Percentiles rank a stretch among this genome's conserved stretches.
These are phyloP conservation scores for Pandemis corylana DNA, from an alignment of 2,888 invertebrate species.

Conservation along the genomic window DNA sequence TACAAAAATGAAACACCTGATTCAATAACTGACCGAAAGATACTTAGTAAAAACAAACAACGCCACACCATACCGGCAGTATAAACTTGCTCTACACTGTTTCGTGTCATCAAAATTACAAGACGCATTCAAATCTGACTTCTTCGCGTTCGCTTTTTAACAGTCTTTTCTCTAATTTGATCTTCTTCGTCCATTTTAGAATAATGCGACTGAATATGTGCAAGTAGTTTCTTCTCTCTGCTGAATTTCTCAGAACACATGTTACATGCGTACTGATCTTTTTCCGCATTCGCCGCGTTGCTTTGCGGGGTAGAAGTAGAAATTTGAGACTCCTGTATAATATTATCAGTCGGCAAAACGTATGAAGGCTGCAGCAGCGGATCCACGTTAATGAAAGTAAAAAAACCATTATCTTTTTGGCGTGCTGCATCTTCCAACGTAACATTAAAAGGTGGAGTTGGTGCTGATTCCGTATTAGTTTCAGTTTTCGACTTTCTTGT, in stretches of 20 bases:
- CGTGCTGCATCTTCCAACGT: slow-evolving; percentile 62
- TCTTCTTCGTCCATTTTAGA: slow-evolving; percentile 74
- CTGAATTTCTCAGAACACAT: slow-evolving; percentile 73
- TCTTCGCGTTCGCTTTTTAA: slow-evolving; percentile 45
- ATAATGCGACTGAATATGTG: slow-evolving; percentile 77
- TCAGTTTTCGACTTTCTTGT: slow-evolving; percentile 56
- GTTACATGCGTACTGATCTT: slow-evolving; percentile 68
- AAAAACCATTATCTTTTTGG: slow-evolving; percentile 66
- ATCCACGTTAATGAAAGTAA: slow-evolving; percentile 79
- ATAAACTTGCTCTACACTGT: background rate
- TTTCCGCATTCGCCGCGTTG: slow-evolving; percentile 51
- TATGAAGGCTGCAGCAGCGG: slow-evolving; percentile 75
- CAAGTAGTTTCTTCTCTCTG: slow-evolving; percentile 74
- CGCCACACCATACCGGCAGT: slow-evolving; percentile 6
- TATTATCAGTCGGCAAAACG: slow-evolving; percentile 74
- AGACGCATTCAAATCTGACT: background rate
- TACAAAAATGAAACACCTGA: no score
- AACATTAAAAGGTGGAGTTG: slow-evolving; percentile 61
- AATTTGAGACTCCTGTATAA: slow-evolving; percentile 79
- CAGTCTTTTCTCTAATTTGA: slow-evolving; percentile 53
- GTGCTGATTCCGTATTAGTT: slow-evolving; percentile 38
- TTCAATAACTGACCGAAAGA: background rate
- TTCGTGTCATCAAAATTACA: background rate
- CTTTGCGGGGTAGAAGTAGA: slow-evolving; percentile 67
- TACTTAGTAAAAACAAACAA: slow-evolving; percentile 2